Conservation (phyloP, 2,113 vertebrate genomes). For the Natator depressus region DNA sequence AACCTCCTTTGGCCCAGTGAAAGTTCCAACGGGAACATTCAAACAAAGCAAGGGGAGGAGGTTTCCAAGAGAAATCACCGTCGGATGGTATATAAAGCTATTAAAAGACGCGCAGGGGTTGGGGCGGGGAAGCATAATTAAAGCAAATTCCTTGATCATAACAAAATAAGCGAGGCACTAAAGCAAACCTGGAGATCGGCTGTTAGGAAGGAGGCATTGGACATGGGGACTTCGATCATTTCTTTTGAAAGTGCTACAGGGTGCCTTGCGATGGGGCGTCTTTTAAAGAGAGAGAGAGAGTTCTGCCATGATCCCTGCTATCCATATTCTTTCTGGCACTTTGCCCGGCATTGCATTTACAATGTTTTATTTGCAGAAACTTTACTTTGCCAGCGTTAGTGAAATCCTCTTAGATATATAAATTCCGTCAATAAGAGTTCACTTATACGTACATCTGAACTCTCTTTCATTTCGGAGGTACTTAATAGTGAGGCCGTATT, state of each 20-base stretch:
- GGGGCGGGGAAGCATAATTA: not conserved
- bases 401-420: conserved; percentile 80
- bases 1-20: not conserved
- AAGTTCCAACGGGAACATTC: conserved; percentile 24
- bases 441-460: conserved; percentile 69
- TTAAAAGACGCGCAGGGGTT: not conserved
- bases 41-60: not conserved
- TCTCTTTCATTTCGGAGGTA: conserved; percentile 62
- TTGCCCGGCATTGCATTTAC: conserved; percentile 78
- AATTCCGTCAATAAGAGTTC: conserved; percentile 78
- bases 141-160: not conserved
- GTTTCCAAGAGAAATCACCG: conserved; percentile 50
- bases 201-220: conserved; percentile 67
- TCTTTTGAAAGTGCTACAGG: conserved; percentile 66
- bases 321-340: conserved; percentile 75
- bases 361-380: conserved; percentile 79
- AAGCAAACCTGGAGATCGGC: conserved; percentile 47
- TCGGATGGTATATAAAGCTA: conserved; percentile 2
- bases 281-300: conserved; percentile 12
- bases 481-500: conserved; percentile 67
- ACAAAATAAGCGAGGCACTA: conserved; percentile 50
- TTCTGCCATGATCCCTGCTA: conserved; percentile 70
- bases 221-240: conserved; percentile 62
- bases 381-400: conserved; percentile 75
- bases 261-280: conserved; percentile 70